phyloP scores from a whole-genome alignment of 37 sponge, comb jelly and placozoan genomes.

The Spongia lamella region DNA sequence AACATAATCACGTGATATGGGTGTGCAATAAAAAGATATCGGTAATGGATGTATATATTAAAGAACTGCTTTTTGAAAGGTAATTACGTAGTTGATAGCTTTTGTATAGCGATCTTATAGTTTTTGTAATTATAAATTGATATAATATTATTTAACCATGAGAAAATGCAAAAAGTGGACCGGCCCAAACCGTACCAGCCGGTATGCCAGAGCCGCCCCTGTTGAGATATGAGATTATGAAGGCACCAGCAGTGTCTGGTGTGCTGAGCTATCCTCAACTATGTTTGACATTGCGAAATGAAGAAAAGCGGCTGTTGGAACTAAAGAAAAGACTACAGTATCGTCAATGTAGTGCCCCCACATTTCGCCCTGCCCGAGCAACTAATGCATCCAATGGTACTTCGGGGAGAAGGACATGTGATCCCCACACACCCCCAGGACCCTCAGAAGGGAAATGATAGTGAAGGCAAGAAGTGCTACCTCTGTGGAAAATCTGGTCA shows the following conservation, averaged over 20 bases:
- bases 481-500: conserved; percentile 38
- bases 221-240: conserved; percentile 23
- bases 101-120: too few species aligned
- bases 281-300: conserved; percentile 39
- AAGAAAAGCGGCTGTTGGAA: conserved; percentile 29
- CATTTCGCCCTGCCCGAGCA: neutral
- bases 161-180: too few species aligned
- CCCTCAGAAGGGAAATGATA: neutral
- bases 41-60: too few species aligned
- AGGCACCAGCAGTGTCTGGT: conserved; percentile 47
- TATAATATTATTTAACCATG: too few species aligned
- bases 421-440: neutral
- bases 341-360: neutral
- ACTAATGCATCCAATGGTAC: too few species aligned
- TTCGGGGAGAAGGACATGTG: neutral
- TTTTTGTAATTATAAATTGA: too few species aligned
- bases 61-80: too few species aligned
- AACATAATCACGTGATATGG: too few species aligned
- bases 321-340: conserved; percentile 29
- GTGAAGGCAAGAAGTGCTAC: conserved; percentile 25
- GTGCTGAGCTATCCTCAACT: conserved; percentile 25
- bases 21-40: too few species aligned
- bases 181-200: too few species aligned
- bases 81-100: too few species aligned
- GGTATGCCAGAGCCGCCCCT: too few species aligned